phyloP scores from a whole-genome alignment of 2,113 vertebrate species.

The Anser cygnoides region DNA sequence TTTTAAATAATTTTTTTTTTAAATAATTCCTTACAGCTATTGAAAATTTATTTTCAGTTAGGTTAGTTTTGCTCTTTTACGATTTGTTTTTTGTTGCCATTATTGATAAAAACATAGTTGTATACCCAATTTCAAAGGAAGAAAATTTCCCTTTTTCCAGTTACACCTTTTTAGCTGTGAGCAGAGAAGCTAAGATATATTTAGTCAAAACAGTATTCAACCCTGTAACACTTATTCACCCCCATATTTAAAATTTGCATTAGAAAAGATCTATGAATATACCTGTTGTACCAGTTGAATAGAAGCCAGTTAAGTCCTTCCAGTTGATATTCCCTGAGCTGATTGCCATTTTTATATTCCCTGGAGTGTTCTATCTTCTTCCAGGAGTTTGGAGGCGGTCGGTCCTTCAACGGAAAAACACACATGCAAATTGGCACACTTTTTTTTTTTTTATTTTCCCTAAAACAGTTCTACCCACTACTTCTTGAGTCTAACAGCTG shows the following conservation, averaged over 20 bases:
- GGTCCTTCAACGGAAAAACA: constrained; percentile 82
- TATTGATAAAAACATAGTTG: neutral
- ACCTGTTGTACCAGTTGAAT: constrained; percentile 99
- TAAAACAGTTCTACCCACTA: neutral
- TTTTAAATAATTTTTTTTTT: too few relatives aligned
- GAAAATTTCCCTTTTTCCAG: neutral
- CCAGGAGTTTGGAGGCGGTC: constrained; percentile 94
- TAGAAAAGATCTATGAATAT: constrained; percentile 33
- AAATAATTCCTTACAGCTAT: accelerated
- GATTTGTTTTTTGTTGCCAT: neutral
- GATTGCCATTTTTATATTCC: constrained; percentile 95
- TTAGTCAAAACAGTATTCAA: neutral
- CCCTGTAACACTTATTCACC: neutral
- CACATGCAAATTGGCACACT: neutral
- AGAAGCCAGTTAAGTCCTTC: constrained; percentile 99
- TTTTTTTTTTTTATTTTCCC: neutral
- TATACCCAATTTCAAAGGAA: neutral
- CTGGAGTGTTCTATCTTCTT: constrained; percentile 96
- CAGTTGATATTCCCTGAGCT: constrained; percentile 99
- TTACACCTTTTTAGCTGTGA: neutral
- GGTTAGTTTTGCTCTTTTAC: neutral
- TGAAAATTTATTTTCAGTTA: neutral
- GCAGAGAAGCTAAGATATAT: neutral
- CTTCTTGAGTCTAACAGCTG: neutral
- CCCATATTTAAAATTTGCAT: neutral